Evolutionary conservation across 1,140 invertebrate species (phyloP).

Genomic region (Coelopa frigida): DNA sequence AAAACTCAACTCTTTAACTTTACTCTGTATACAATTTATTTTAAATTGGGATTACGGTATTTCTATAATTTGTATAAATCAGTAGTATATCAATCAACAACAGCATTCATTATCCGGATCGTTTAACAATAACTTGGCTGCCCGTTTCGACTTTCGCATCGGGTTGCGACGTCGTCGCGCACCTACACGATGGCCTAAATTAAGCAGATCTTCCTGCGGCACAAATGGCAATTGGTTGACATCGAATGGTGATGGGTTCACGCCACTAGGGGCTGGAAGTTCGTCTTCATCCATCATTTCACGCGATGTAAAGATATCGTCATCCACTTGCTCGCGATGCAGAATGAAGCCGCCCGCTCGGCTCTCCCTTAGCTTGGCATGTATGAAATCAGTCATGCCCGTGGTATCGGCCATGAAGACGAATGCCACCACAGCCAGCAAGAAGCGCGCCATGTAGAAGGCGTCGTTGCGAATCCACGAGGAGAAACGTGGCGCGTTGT

Average conservation of each 20-base stretch:
- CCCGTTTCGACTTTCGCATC: constrained; percentile 9
- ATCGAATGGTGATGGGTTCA: constrained; percentile 4
- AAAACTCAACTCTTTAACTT: no score
- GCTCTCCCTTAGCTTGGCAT: no score
- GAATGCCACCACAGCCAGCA: constrained; percentile 10
- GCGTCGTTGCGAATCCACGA: constrained; percentile 13
- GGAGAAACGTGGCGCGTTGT: constrained; percentile 8
- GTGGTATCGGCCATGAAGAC: constrained; percentile 6
- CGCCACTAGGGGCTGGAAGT: no score
- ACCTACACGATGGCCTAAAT: constrained; percentile 10
- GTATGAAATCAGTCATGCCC: constrained; percentile 2
- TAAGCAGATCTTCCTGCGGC: constrained; percentile 12
- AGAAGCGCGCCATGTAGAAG: constrained; percentile 12
- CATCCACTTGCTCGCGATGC: no score
- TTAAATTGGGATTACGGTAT: no score
- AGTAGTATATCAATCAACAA: no score
- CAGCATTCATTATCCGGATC: constrained; percentile 2
- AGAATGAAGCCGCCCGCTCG: no score
- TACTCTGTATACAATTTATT: no score
- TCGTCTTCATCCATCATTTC: no score
- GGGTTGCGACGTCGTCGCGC: neutral
- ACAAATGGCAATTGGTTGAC: constrained; percentile 10
- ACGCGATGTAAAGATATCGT: no score
- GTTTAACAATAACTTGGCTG: constrained; percentile 6
- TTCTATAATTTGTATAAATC: no score